phyloP scores from a whole-genome alignment of 2,113 vertebrate species.

The Irena cyanogastra region DNA sequence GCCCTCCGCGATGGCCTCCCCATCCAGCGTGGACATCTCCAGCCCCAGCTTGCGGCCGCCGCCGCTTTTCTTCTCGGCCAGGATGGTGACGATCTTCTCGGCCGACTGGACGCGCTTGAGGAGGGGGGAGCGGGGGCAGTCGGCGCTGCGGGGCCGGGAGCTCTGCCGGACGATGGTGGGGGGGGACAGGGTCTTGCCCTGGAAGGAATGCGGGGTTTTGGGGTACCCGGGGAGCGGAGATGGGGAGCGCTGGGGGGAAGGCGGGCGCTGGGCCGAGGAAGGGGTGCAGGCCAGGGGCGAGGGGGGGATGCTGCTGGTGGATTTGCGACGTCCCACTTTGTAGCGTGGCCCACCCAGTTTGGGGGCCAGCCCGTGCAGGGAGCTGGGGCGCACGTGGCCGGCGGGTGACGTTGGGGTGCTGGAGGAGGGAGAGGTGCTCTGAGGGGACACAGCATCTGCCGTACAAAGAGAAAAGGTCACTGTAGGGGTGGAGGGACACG shows the following conservation, averaged over 20 bases:
- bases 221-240: conserved; percentile 81
- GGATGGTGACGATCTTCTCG: conserved; percentile 82
- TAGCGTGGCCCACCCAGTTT: conserved; percentile 86
- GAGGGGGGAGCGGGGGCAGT: conserved; percentile 84
- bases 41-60: conserved; percentile 76
- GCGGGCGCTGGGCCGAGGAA: conserved; percentile 73
- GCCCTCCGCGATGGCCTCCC: conserved; percentile 45
- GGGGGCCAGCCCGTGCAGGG: conserved; percentile 88
- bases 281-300: conserved; percentile 91
- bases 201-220: conserved; percentile 79
- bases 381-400: conserved; percentile 90
- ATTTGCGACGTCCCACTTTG: conserved; percentile 91
- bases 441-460: conserved; percentile 83
- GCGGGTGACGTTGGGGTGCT: conserved; percentile 92
- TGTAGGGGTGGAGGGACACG: background rate
- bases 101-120: conserved; percentile 90
- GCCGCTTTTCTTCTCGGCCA: conserved; percentile 65
- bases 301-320: conserved; percentile 95
- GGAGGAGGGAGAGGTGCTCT: conserved; percentile 87
- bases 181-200: conserved; percentile 84
- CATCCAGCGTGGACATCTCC: conserved; percentile 72
- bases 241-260: conserved; percentile 86
- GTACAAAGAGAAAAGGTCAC: conserved; percentile 13
- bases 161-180: conserved; percentile 82
- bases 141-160: conserved; percentile 78